Percentiles rank a stretch among this genome's conserved stretches.
These are phyloP conservation scores for Troglohyphantes excavatus DNA, from an alignment of 2,888 invertebrate species.

Conservation along the genomic window DNA sequence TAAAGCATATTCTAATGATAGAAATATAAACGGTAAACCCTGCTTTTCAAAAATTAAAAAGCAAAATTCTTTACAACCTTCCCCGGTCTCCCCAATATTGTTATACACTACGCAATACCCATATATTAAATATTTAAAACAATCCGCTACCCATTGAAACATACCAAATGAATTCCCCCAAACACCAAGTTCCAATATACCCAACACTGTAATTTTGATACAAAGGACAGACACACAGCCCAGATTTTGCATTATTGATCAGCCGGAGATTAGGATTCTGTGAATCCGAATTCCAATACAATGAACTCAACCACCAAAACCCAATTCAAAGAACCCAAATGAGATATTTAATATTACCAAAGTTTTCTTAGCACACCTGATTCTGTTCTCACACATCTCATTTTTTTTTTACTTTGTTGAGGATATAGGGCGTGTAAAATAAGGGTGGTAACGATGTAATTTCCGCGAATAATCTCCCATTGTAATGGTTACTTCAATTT, in stretches of 20 bases:
- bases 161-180: not conserved
- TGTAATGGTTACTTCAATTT: not conserved
- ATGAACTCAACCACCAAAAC: not conserved
- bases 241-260: not conserved
- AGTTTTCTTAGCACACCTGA: not conserved
- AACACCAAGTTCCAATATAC: not conserved
- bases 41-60: too few species aligned
- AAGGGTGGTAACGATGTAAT: not conserved
- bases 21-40: too few species aligned
- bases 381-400: not conserved
- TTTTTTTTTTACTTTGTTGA: not conserved
- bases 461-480: not conserved
- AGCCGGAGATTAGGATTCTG: not conserved
- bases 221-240: too few species aligned
- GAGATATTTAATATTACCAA: not conserved
- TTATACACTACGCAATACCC: too few species aligned
- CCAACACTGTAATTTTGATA: not conserved
- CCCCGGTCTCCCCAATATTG: too few species aligned
- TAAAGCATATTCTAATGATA: too few species aligned
- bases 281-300: not conserved
- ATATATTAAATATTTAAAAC: not conserved
- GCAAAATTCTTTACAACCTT: too few species aligned
- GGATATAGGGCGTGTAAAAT: not conserved
- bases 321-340: not conserved
- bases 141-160: not conserved